These are phyloP conservation scores for Agrochola lychnidis DNA, from an alignment of 2,888 invertebrate genomes.

Conservation along the genomic window DNA sequence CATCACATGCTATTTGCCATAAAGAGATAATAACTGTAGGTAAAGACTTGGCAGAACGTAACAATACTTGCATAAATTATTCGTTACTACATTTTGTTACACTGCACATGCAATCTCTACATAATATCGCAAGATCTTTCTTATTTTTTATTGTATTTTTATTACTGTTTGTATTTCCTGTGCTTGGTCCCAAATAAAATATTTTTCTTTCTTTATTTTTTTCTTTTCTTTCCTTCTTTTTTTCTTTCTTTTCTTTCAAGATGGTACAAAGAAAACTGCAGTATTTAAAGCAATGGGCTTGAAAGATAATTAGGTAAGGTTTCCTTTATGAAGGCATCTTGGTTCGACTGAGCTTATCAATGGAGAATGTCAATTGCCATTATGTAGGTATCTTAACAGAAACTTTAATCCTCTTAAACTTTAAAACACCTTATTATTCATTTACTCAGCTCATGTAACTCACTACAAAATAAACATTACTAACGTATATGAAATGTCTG, in stretches of 20 bases:
- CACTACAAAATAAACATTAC: not conserved
- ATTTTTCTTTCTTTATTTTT: no score
- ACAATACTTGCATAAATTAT: constrained; percentile 43
- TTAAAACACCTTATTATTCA: no score
- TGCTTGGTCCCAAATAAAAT: no score
- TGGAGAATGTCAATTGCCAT: not conserved
- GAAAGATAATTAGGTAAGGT: not conserved
- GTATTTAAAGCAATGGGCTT: not conserved
- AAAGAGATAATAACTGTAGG: not conserved
- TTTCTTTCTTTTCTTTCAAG: no score
- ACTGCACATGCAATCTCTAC: not conserved
- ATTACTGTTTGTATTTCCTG: no score
- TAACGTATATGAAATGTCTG: no score
- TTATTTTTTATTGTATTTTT: no score
- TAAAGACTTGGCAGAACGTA: constrained; percentile 22
- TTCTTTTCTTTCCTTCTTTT: no score
- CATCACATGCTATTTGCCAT: constrained; percentile 14
- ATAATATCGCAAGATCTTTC: not conserved
- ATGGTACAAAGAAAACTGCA: not conserved
- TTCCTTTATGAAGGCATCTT: not conserved
- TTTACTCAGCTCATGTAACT: not conserved
- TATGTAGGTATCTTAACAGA: no score
- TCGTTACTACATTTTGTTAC: not conserved
- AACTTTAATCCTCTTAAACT: no score
- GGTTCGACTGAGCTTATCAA: not conserved